Base-by-base conservation (phyloP, 2,113 vertebrate species). In the Agapornis roseicollis region DNA sequence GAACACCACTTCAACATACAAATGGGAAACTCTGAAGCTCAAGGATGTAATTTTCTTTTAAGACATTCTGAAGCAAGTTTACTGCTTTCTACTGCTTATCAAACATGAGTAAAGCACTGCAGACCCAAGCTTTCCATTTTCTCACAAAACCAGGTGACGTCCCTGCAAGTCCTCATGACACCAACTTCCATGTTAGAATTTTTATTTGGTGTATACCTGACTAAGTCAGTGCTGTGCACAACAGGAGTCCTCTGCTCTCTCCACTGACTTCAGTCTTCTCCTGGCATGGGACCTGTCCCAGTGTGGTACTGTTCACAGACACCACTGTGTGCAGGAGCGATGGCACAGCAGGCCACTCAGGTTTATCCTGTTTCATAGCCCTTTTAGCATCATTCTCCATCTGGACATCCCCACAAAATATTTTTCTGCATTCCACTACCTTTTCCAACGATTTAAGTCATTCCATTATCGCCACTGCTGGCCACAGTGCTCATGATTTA, bases 261-360 rank as follows among this genome's bases (percentile, higher is more conserved):
- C 6, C 19, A 0, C 31, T 15, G 55, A 10, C 61, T 35, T 33
- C 41, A 46, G 53, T 46, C 47, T 56, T 52, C 63, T 95, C 25
- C 37, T 11, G 13, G 53, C 28, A 6, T 2, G 0, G 85, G 12
- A 92, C 33, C 73, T 56, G 74, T 85, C 93, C 94, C 64, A 0
- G 85, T 25, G 91, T 70, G 95, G 94, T 91, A 89, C 74, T 78
- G 71, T 88, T 94, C 68, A 66, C 84, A 80, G 89, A 37, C 1
- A 66, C 17, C 68, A 15, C 35, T 0, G 25, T 31, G 47, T 53
- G 39, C 65, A 49, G 60, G 24, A 72, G 65, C 35, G 35, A 60
- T 22, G 39, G 24, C 66, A 56, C 69, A 56, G 88, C 80, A 90
- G 33, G 37, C 41, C 25, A 65, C 39, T 31, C 22, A 37, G 61